Evolutionary conservation across 2,888 invertebrate species (phyloP).

Genomic region (Phytoseiulus persimilis): DNA sequence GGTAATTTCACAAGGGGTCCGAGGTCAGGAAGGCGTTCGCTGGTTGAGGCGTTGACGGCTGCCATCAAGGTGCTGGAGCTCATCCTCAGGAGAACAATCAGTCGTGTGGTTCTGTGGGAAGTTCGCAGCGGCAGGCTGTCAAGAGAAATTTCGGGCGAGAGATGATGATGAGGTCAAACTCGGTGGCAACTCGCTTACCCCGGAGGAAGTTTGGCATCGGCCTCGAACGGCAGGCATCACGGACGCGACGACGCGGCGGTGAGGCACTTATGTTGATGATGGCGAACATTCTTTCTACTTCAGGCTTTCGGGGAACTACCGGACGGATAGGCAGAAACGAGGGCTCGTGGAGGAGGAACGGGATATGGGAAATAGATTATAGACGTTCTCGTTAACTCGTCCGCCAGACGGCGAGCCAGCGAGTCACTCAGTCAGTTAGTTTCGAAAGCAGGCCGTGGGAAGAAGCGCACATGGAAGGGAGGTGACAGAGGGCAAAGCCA

Average conservation of each 20-base stretch:
- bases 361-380: constrained; percentile 5
- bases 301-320: background rate
- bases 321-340: background rate
- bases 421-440: background rate
- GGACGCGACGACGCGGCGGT: background rate
- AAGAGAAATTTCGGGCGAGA: background rate
- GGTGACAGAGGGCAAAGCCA: background rate
- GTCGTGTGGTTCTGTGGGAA: background rate
- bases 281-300: background rate
- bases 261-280: background rate
- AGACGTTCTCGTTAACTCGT: background rate
- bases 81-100: background rate
- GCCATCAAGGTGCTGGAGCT: background rate
- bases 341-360: background rate
- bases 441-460: background rate
- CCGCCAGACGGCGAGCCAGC: background rate
- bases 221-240: background rate
- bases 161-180: background rate
- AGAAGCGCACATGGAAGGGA: background rate
- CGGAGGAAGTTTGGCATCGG: background rate
- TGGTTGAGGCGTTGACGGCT: background rate
- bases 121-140: background rate
- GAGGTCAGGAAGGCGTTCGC: background rate
- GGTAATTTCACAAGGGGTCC: background rate
- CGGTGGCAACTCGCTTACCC: background rate